Evolutionary conservation across 1,140 invertebrate species (phyloP).

Genomic region (Ostrea denselamellosa): DNA sequence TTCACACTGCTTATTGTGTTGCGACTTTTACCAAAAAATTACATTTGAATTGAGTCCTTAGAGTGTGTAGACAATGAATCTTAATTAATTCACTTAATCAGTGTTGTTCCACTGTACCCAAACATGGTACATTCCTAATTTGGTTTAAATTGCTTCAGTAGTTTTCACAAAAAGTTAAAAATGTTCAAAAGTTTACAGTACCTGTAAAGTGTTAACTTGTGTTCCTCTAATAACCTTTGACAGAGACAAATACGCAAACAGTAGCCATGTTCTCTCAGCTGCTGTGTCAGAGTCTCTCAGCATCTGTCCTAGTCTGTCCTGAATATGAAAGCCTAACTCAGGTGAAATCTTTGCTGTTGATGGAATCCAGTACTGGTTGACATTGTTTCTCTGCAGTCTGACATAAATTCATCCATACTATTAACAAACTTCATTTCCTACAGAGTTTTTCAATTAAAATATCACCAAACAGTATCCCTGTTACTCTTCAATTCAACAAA

Average conservation of each 20-base stretch:
- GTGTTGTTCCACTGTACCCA: too few relatives aligned
- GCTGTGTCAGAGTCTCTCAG: not conserved
- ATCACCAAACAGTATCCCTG: too few relatives aligned
- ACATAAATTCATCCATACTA: slow-evolving; percentile 32
- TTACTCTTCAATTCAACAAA: too few relatives aligned
- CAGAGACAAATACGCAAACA: slow-evolving; percentile 67
- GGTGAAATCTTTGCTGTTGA: slow-evolving; percentile 66
- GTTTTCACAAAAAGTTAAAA: not conserved
- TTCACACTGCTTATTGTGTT: too few relatives aligned
- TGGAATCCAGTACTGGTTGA: slow-evolving; percentile 68
- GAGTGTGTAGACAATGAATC: too few relatives aligned
- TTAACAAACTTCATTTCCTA: too few relatives aligned
- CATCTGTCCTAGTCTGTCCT: slow-evolving; percentile 19
- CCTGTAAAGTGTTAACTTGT: slow-evolving; percentile 52
- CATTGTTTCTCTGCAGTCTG: slow-evolving; percentile 62
- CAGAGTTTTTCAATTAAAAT: too few relatives aligned
- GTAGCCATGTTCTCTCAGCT: slow-evolving; percentile 43
- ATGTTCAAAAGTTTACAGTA: slow-evolving; percentile 32
- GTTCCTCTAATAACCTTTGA: slow-evolving; percentile 55
- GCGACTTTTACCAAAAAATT: too few relatives aligned
- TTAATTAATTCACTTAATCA: too few relatives aligned
- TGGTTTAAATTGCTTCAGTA: too few relatives aligned
- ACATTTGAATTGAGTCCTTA: too few relatives aligned
- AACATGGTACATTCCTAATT: too few relatives aligned
- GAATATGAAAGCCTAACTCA: slow-evolving; percentile 49